Evolutionary conservation across 1,140 invertebrate species (phyloP).

Genomic region (Littorina saxatilis): DNA sequence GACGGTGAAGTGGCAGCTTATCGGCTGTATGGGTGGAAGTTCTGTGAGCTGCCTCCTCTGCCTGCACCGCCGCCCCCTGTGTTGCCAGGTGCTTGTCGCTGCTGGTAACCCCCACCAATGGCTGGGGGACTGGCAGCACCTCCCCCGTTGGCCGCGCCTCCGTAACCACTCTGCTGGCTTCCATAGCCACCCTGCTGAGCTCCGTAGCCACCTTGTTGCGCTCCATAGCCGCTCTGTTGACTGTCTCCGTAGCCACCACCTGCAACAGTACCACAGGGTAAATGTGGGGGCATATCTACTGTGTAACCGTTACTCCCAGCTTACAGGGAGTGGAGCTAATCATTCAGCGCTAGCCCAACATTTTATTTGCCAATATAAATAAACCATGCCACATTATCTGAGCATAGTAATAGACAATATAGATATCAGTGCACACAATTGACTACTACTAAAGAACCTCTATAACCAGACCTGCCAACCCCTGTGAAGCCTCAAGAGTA

Average conservation of each 20-base stretch:
- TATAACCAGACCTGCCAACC: too few species aligned
- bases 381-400: too few species aligned
- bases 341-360: too few species aligned
- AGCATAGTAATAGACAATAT: too few species aligned
- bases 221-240: neutral
- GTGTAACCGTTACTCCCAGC: too few species aligned
- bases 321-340: too few species aligned
- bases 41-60: conserved; percentile 25
- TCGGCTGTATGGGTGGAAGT: conserved; percentile 35
- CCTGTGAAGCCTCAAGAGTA: too few species aligned
- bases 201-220: conserved; percentile 28
- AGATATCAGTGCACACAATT: too few species aligned
- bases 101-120: conserved; percentile 31
- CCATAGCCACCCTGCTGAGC: conserved; percentile 31
- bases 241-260: conserved; percentile 18
- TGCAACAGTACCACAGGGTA: neutral
- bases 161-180: neutral
- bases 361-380: too few species aligned
- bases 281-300: neutral
- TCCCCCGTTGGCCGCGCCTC: neutral
- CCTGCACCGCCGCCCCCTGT: conserved; percentile 2
- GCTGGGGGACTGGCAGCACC: neutral
- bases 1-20: neutral
- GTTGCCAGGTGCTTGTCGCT: conserved; percentile 37
- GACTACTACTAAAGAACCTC: too few species aligned